These are phyloP conservation scores for Morpho achilles DNA, from an alignment of 2,888 invertebrate genomes.

Conservation along the genomic window DNA sequence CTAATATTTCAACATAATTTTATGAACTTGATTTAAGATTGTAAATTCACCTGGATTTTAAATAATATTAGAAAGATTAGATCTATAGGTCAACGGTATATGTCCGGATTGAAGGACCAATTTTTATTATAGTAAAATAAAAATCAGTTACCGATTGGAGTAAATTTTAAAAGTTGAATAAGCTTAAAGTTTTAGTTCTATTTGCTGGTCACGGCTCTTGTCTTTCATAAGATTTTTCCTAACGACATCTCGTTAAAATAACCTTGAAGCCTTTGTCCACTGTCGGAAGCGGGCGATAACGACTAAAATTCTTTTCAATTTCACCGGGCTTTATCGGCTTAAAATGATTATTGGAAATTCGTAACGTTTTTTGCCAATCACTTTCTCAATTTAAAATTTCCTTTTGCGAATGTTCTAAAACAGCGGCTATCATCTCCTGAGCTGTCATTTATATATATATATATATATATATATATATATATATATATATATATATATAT, in stretches of 20 bases:
- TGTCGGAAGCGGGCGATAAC: constrained; percentile 15
- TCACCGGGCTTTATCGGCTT: constrained; percentile 5
- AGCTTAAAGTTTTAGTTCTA: too few species aligned
- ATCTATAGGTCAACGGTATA: too few species aligned
- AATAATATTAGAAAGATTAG: too few species aligned
- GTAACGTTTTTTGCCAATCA: constrained; percentile 14
- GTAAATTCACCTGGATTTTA: too few species aligned
- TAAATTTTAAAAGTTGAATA: too few species aligned
- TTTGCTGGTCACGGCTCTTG: not conserved
- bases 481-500: not conserved
- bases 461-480: not conserved
- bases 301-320: constrained; percentile 16
- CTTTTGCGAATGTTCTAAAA: constrained; percentile 2
- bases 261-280: constrained; percentile 12
- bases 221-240: constrained; percentile 6
- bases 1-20: too few species aligned
- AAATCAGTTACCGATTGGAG: too few species aligned
- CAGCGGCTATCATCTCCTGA: not conserved
- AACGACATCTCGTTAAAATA: constrained; percentile 21
- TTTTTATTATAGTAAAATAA: too few species aligned
- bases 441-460: not conserved
- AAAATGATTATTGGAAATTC: constrained; percentile 15
- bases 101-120: too few species aligned
- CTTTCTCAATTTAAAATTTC: constrained; percentile 12
- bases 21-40: too few species aligned